A percentile compares a stretch with the other conserved stretches of the same genome.
phyloP scores from a whole-genome alignment of 2,888 invertebrate genomes.

The Spicauda simplicius region DNA sequence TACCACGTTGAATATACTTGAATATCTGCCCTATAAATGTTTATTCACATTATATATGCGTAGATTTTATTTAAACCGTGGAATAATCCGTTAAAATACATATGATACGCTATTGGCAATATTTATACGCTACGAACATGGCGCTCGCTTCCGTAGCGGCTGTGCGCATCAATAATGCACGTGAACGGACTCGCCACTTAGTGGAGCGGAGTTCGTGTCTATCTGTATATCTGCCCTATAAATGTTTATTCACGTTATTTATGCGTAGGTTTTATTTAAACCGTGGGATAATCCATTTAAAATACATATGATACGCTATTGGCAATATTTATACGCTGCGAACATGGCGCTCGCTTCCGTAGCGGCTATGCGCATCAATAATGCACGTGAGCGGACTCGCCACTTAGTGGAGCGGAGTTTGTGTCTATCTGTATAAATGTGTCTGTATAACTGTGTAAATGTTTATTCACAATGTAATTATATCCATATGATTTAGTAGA shows the following conservation, averaged over 20 bases:
- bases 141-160: neutral
- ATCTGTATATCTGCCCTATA: neutral
- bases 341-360: neutral
- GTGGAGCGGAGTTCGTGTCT: slow-evolving; percentile 44
- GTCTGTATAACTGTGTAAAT: too few species aligned
- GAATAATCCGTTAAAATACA: neutral
- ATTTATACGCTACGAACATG: slow-evolving; percentile 12
- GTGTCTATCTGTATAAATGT: neutral
- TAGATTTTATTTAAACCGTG: neutral
- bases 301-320: neutral
- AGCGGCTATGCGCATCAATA: slow-evolving; percentile 18
- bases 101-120: neutral
- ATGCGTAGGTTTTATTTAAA: too few species aligned
- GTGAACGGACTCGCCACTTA: slow-evolving; percentile 76
- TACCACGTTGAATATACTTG: too few species aligned
- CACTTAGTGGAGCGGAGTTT: slow-evolving; percentile 60
- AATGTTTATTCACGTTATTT: neutral
- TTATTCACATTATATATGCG: neutral
- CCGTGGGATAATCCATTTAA: too few species aligned
- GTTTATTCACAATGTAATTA: too few species aligned
- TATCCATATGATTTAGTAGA: too few species aligned
- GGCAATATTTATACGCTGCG: neutral
- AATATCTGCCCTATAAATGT: neutral
- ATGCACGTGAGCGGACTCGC: slow-evolving; percentile 57
- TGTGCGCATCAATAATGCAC: slow-evolving; percentile 70